Conservation (phyloP, 1,140 invertebrate genomes). For the Drosophila lowei region DNA sequence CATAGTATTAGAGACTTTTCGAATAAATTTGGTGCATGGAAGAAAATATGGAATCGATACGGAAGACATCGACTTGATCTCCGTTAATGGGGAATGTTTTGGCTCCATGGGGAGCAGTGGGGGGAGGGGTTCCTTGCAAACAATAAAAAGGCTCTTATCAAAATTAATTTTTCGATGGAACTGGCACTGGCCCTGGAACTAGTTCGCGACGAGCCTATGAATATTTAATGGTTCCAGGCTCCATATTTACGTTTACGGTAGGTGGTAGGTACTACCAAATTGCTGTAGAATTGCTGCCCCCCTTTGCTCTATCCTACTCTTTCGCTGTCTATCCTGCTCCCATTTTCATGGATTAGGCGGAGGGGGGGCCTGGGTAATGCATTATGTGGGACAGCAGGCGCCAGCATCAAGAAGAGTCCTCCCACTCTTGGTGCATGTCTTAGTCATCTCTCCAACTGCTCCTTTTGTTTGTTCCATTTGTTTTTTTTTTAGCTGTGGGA, state of each 20-base stretch:
- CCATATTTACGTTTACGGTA: no score
- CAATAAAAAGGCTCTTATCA: not conserved
- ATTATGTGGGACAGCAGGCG: slow-evolving; percentile 39
- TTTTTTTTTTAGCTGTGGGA: slow-evolving; percentile 24
- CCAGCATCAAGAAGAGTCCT: not conserved
- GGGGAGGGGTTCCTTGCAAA: no score
- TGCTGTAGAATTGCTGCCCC: no score
- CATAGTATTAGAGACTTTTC: no score
- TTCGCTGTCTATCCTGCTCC: slow-evolving; percentile 5
- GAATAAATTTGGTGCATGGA: no score
- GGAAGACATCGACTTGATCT: no score
- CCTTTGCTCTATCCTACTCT: no score
- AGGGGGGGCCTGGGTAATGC: slow-evolving; percentile 10
- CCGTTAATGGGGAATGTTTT: no score
- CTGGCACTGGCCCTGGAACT: not conserved
- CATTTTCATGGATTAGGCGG: slow-evolving; percentile 41
- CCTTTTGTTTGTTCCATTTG: no score
- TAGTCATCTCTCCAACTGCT: slow-evolving; percentile 25
- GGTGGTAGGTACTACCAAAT: no score
- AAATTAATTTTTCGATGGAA: slow-evolving; percentile 16
- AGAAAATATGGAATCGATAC: no score
- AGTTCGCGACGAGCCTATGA: slow-evolving; percentile 21
- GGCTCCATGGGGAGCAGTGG: no score
- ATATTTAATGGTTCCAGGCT: slow-evolving; percentile 5
- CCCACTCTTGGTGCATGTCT: slow-evolving; percentile 4